Conservation (phyloP, 2,888 invertebrate species). For the Sarcophaga carnaria region DNA sequence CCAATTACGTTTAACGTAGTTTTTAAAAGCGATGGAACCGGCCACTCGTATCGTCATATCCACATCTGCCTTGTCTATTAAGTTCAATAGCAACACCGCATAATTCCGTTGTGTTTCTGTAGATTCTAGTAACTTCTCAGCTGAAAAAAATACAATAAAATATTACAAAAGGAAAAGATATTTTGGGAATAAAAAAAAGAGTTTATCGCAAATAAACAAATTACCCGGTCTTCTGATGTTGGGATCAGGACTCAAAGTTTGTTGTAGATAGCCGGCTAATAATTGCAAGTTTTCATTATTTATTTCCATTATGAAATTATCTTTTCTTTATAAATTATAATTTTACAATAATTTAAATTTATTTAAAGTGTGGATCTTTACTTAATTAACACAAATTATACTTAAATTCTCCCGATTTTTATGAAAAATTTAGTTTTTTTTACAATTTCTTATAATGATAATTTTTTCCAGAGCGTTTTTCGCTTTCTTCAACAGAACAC, state of each 20-base stretch:
- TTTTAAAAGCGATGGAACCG: slow-evolving; percentile 97
- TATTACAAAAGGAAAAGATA: background rate
- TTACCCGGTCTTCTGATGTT: slow-evolving; percentile 92
- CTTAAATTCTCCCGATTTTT: background rate
- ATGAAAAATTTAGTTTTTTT: background rate
- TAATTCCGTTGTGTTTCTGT: slow-evolving; percentile 96
- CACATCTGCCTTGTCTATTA: slow-evolving; percentile 91
- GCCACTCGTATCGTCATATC: slow-evolving; percentile 93
- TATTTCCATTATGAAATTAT: slow-evolving; percentile 88
- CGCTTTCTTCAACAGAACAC: slow-evolving; percentile 27
- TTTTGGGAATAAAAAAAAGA: background rate
- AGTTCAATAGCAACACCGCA: slow-evolving; percentile 91
- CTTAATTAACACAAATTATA: slow-evolving; percentile 5
- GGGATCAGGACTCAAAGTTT: slow-evolving; percentile 93
- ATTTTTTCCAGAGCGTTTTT: slow-evolving; percentile 27
- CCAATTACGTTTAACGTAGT: slow-evolving; percentile 98
- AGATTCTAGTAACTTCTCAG: slow-evolving; percentile 95
- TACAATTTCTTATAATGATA: slow-evolving; percentile 7
- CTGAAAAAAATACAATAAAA: slow-evolving; percentile 81
- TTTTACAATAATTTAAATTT: background rate
- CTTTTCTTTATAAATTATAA: background rate
- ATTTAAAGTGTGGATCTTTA: slow-evolving; percentile 1
- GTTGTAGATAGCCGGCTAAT: slow-evolving; percentile 91
- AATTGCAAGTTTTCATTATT: slow-evolving; percentile 92
- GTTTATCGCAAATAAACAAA: slow-evolving; percentile 34